Conservation (phyloP, 1,140 invertebrate genomes). For the Venustaconcha ellipsiformis region DNA sequence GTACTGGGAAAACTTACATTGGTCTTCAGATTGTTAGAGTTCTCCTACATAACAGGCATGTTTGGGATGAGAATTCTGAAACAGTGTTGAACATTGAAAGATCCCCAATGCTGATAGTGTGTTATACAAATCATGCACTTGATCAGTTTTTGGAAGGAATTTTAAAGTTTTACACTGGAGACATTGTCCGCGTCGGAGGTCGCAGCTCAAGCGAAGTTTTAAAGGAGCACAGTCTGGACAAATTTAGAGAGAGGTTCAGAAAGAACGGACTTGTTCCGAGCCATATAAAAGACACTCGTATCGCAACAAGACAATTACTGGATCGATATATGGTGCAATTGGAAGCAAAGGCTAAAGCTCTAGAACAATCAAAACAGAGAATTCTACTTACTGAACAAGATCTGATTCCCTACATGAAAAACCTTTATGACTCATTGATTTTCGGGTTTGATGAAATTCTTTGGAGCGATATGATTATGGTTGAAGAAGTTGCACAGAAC, state of each 20-base stretch:
- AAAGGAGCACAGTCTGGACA: constrained; percentile 27
- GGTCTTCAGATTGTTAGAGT: constrained; percentile 63
- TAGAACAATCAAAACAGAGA: constrained; percentile 33
- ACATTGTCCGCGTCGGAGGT: constrained; percentile 80
- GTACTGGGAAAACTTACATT: constrained; percentile 63
- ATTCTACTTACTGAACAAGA: not conserved
- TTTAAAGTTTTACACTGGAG: constrained; percentile 26
- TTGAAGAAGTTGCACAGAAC: not conserved
- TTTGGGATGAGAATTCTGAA: constrained; percentile 25
- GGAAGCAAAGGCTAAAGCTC: constrained; percentile 28
- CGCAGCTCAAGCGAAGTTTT: constrained; percentile 73
- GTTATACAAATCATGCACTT: constrained; percentile 88
- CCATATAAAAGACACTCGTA: constrained; percentile 26
- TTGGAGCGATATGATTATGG: too few relatives aligned
- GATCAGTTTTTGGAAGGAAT: constrained; percentile 86
- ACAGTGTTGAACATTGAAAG: not conserved
- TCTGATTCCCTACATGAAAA: not conserved
- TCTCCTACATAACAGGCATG: constrained; percentile 55
- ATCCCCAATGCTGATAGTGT: constrained; percentile 81
- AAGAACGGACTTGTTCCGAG: constrained; percentile 17
- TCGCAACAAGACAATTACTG: constrained; percentile 21
- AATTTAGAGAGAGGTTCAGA: not conserved
- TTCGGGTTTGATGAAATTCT: constrained; percentile 5
- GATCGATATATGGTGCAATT: constrained; percentile 26
- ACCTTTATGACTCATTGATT: constrained; percentile 23